Percentiles rank a stretch among this genome's conserved stretches.
These are phyloP conservation scores for Bambusicola thoracicus DNA, from an alignment of 2,113 vertebrate genomes.

Conservation along the genomic window DNA sequence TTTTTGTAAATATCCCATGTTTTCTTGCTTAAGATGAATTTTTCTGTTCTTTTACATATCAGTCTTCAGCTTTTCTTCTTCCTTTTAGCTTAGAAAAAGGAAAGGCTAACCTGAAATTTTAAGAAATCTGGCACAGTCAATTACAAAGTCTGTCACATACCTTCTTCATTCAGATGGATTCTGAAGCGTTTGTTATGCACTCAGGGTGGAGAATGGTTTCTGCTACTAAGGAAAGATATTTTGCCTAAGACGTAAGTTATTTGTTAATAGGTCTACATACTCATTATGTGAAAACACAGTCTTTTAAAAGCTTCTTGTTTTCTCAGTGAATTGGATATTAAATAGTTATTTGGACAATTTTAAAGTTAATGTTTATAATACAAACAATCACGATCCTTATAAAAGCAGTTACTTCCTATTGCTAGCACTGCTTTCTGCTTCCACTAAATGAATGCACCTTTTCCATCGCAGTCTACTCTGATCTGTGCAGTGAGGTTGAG, in stretches of 20 bases:
- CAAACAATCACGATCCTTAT: neutral
- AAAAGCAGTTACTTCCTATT: neutral
- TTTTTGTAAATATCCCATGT: neutral
- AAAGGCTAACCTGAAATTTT: neutral
- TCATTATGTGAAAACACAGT: neutral
- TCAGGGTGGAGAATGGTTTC: neutral
- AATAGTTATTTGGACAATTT: conserved; percentile 21
- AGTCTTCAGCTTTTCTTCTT: neutral
- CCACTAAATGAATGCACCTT: neutral
- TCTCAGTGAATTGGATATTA: conserved; percentile 12
- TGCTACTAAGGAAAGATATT: conserved; percentile 26
- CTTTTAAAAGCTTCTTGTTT: conserved; percentile 32
- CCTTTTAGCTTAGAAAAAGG: neutral
- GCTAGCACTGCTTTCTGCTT: neutral
- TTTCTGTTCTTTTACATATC: neutral
- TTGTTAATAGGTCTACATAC: conserved; percentile 32
- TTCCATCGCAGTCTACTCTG: neutral
- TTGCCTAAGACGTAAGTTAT: neutral
- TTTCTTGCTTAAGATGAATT: neutral
- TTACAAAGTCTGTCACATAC: neutral
- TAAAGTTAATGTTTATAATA: conserved; percentile 44
- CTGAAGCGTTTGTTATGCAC: neutral
- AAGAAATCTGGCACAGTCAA: neutral
- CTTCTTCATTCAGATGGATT: neutral
- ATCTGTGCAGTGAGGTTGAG: neutral